Conservation (phyloP, 2,888 invertebrate species). For the Junonia oenone region DNA sequence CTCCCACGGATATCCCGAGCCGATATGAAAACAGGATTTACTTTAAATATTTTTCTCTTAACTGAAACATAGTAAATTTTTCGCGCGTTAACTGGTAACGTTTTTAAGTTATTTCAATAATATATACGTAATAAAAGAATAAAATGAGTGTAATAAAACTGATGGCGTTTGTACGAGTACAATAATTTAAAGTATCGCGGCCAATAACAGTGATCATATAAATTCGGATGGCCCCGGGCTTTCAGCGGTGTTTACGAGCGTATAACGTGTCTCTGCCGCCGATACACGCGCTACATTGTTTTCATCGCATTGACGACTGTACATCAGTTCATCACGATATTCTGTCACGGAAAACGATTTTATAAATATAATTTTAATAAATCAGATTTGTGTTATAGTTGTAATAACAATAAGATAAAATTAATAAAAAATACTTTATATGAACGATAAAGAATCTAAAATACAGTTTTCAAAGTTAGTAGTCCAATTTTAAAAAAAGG, state of each 20-base stretch:
- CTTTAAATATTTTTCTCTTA: slow-evolving; percentile 12
- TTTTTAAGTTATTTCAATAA: neutral
- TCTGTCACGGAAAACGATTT: neutral
- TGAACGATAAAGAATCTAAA: too few species aligned
- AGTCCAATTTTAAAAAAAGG: too few species aligned
- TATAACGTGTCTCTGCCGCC: slow-evolving; percentile 36
- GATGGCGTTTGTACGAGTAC: neutral
- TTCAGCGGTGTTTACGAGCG: slow-evolving; percentile 30
- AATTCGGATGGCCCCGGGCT: slow-evolving; percentile 25
- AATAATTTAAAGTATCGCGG: slow-evolving; percentile 4
- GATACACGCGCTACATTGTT: slow-evolving; percentile 29
- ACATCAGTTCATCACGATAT: slow-evolving; percentile 2
- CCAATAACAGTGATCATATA: slow-evolving; percentile 23
- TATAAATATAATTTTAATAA: neutral
- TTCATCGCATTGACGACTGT: slow-evolving; percentile 18
- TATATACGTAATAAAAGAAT: neutral
- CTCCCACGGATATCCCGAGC: slow-evolving; percentile 42
- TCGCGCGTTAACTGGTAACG: too few species aligned
- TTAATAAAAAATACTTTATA: too few species aligned
- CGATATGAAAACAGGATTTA: slow-evolving; percentile 47
- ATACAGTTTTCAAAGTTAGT: too few species aligned
- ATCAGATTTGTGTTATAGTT: too few species aligned
- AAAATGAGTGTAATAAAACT: neutral
- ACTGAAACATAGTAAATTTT: too few species aligned
- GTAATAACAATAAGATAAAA: too few species aligned